A percentile compares a stretch with the other conserved stretches of the same genome.
Conservation (phyloP, 1,140 invertebrate species). For the Proctacanthus coquilletti region DNA sequence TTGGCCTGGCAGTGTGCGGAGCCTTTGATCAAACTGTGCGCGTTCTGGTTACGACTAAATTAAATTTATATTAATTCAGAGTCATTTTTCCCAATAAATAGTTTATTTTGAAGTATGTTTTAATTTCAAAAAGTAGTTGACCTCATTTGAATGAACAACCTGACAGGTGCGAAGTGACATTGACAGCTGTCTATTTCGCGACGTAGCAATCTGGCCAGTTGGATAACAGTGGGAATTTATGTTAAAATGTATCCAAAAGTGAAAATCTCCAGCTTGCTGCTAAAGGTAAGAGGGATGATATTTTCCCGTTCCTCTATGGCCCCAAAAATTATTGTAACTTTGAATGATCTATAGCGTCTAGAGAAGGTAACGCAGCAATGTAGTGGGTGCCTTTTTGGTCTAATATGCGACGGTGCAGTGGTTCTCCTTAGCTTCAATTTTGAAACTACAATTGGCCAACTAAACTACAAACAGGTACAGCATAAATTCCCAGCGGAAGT, state of each 20-base stretch:
- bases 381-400: slow-evolving; percentile 53
- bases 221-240: too few relatives aligned
- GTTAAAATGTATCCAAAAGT: slow-evolving; percentile 33
- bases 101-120: too few relatives aligned
- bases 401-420: slow-evolving; percentile 48
- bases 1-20: slow-evolving; percentile 72
- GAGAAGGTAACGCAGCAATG: slow-evolving; percentile 36
- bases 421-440: slow-evolving; percentile 47
- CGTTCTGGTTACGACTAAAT: slow-evolving; percentile 76
- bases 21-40: slow-evolving; percentile 87
- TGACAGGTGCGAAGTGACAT: too few relatives aligned
- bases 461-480: slow-evolving; percentile 39
- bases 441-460: slow-evolving; percentile 36
- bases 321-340: background rate
- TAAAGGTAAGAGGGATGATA: slow-evolving; percentile 23
- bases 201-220: too few relatives aligned
- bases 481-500: slow-evolving; percentile 54
- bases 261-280: slow-evolving; percentile 31
- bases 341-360: slow-evolving; percentile 35
- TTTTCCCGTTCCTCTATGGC: too few relatives aligned
- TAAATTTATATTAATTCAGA: slow-evolving; percentile 42
- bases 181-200: too few relatives aligned
- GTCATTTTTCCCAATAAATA: slow-evolving; percentile 1
- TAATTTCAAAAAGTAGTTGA: too few relatives aligned
- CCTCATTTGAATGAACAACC: too few relatives aligned